Conservation (phyloP, 2,797 vertebrate genomes). For the Eulemur albifrons region DNA sequence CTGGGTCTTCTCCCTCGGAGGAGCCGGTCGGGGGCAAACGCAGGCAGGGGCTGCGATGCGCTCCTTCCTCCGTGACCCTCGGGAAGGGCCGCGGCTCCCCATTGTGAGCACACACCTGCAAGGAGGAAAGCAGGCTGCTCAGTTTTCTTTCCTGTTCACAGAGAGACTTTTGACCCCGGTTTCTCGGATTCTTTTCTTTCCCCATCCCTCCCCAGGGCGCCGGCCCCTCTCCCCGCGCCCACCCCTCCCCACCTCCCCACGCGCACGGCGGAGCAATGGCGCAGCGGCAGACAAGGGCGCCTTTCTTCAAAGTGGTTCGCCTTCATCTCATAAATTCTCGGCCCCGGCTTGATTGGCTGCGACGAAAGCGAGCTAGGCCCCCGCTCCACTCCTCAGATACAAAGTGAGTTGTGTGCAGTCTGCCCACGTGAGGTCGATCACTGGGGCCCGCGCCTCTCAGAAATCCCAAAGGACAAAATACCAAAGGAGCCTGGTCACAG, state of each 20-base stretch:
- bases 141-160: slow-evolving; percentile 62
- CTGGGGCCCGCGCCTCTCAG: neutral
- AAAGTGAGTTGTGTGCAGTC: slow-evolving; percentile 36
- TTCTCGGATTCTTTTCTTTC: slow-evolving; percentile 57
- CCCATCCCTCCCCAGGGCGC: slow-evolving; percentile 36
- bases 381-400: slow-evolving; percentile 9
- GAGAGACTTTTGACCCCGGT: slow-evolving; percentile 68
- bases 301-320: slow-evolving; percentile 66
- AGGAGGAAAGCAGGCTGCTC: neutral
- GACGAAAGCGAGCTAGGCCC: slow-evolving; percentile 13
- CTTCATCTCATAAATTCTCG: slow-evolving; percentile 51
- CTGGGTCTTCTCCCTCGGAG: neutral
- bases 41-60: neutral
- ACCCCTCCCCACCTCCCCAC: slow-evolving; percentile 40
- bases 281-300: neutral
- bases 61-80: neutral
- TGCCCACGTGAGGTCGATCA: slow-evolving; percentile 45
- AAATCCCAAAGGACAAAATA: slow-evolving; percentile 15
- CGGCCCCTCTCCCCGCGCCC: neutral
- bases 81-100: neutral
- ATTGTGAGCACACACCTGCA: neutral
- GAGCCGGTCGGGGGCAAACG: neutral
- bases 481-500: neutral
- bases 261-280: neutral
- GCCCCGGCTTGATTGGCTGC: slow-evolving; percentile 41